Conservation (phyloP, 2,113 vertebrate species). For the Lepidiolamprologus cunningtoni region DNA sequence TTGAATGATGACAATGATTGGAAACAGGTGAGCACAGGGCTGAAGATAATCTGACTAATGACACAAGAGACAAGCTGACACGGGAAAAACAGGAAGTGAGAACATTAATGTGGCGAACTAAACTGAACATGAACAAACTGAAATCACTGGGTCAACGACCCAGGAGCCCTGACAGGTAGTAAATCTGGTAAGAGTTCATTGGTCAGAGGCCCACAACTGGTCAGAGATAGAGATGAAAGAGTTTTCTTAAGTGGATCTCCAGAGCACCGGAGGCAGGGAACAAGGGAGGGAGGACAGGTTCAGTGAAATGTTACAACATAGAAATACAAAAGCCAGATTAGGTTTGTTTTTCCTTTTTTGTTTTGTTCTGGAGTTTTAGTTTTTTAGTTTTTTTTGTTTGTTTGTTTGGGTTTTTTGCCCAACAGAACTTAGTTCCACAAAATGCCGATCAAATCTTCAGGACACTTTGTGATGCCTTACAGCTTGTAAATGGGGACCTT, state of each 20-base stretch:
- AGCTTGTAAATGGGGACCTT: neutral
- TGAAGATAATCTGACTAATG: neutral
- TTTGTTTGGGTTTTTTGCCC: fast-evolving
- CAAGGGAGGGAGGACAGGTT: slow-evolving; percentile 18
- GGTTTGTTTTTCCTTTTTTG: neutral
- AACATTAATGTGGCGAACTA: neutral
- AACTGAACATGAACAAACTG: neutral
- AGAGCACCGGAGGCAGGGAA: neutral
- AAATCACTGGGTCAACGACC: fast-evolving
- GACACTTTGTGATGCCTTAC: neutral
- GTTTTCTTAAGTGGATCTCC: slow-evolving; percentile 16
- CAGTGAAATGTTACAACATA: slow-evolving; percentile 16
- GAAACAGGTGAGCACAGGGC: neutral
- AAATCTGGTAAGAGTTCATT: neutral
- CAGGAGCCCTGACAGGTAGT: neutral
- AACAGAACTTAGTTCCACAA: neutral
- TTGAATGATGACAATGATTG: neutral
- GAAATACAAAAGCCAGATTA: neutral
- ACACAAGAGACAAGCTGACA: neutral
- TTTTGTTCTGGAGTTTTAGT: neutral
- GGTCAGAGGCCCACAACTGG: slow-evolving; percentile 5
- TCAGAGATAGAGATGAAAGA: slow-evolving; percentile 26
- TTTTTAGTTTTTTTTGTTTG: fast-evolving
- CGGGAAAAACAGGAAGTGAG: no score
- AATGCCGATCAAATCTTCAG: neutral